A percentile compares a stretch with the other conserved stretches of the same genome.
Conservation (phyloP, 2,888 invertebrate species). For the Metacarcinus magister region DNA sequence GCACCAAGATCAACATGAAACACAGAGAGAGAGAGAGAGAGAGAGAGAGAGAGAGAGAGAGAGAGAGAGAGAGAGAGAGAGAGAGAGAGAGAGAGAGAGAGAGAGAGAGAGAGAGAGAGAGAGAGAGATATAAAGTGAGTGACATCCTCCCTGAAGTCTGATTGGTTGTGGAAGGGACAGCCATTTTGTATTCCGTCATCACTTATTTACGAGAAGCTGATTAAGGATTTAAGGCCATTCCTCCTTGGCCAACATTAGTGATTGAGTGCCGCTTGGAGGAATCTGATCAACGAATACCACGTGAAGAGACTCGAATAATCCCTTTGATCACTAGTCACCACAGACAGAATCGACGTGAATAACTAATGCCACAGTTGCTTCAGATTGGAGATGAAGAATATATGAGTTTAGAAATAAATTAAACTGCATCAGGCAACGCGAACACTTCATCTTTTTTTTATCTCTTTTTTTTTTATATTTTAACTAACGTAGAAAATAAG, state of each 20-base stretch:
- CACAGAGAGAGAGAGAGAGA: background rate
- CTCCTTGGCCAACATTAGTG: constrained; percentile 1
- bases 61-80: too few species aligned
- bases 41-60: too few species aligned
- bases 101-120: too few species aligned
- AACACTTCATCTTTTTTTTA: too few species aligned
- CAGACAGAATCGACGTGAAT: background rate
- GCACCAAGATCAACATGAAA: background rate
- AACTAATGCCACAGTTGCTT: background rate
- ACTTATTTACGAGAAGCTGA: constrained; percentile 21
- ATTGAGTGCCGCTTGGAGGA: background rate
- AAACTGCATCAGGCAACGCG: background rate
- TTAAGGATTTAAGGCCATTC: background rate
- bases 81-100: too few species aligned
- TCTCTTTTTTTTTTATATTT: background rate
- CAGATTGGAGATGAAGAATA: constrained; percentile 21
- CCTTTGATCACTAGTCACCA: background rate
- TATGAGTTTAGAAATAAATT: background rate
- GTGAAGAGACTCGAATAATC: background rate
- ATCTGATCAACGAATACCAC: background rate
- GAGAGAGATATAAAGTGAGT: background rate
- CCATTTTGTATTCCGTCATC: background rate
- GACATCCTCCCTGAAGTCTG: background rate
- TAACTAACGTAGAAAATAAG: background rate
- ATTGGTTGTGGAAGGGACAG: background rate